phyloP scores from a whole-genome alignment of 2,888 invertebrate species.

The Oeneis ivallda region DNA sequence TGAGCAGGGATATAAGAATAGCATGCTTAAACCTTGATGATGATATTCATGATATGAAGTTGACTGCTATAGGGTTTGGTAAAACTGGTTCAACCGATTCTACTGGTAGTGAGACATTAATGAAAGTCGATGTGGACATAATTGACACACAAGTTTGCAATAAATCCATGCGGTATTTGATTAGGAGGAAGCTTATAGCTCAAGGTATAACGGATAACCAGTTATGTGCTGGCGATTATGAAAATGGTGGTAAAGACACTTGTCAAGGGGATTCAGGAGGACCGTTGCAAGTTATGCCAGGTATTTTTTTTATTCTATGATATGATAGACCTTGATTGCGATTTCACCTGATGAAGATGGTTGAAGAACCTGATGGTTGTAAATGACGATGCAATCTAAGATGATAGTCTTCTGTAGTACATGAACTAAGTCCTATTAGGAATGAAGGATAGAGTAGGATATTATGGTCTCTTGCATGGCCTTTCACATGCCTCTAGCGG shows the following conservation, averaged over 20 bases:
- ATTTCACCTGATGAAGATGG: no score
- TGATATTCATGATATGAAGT: conserved; percentile 50
- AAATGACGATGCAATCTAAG: no score
- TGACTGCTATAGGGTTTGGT: conserved; percentile 85
- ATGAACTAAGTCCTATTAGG: no score
- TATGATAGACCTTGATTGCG: no score
- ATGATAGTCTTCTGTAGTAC: no score
- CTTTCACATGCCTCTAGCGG: no score
- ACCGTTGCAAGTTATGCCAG: conserved; percentile 67
- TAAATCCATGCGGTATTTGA: conserved; percentile 64
- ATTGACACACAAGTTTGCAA: conserved; percentile 62
- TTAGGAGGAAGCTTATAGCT: conserved; percentile 58
- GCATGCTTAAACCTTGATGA: conserved; percentile 79
- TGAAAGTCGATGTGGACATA: conserved; percentile 73
- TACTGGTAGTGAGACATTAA: conserved; percentile 68
- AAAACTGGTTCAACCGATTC: conserved; percentile 70
- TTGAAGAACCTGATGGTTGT: no score
- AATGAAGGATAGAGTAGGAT: no score
- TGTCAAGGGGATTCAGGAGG: conserved; percentile 79
- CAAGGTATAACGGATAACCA: conserved; percentile 64
- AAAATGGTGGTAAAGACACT: conserved; percentile 70
- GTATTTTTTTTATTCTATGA: not conserved
- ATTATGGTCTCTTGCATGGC: no score
- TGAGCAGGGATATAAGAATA: conserved; percentile 81
- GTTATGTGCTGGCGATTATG: conserved; percentile 74